Percentiles rank a stretch among this genome's conserved stretches.
Conservation (phyloP, 2,888 invertebrate species). For the Strigamia transsilvanica region DNA sequence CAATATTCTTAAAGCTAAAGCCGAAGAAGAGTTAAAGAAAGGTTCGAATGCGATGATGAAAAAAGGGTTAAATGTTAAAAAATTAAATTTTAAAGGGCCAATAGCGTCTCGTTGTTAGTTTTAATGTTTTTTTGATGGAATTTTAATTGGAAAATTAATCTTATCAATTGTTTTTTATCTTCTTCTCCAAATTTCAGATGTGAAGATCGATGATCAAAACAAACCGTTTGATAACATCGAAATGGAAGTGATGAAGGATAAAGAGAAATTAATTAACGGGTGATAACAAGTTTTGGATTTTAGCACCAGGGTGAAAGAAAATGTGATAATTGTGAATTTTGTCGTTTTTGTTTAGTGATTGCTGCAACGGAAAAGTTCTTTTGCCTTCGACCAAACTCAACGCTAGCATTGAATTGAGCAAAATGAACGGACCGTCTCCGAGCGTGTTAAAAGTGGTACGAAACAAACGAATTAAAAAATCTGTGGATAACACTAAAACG, state of each 20-base stretch:
- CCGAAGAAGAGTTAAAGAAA: conserved; percentile 72
- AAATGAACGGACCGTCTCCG: background rate
- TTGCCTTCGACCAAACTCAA: background rate
- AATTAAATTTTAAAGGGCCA: background rate
- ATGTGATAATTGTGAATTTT: background rate
- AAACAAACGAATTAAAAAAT: background rate
- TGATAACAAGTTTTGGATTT: conserved; percentile 6
- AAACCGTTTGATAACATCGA: conserved; percentile 53
- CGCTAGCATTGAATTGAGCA: background rate
- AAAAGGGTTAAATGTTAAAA: too few relatives aligned
- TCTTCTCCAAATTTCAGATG: conserved; percentile 49
- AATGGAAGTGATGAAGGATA: conserved; percentile 35
- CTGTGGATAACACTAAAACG: background rate
- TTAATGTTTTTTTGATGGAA: too few relatives aligned
- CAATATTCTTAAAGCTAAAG: conserved; percentile 87
- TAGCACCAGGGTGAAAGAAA: background rate
- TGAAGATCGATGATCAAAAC: conserved; percentile 52
- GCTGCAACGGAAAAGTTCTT: background rate
- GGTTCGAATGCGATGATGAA: conserved; percentile 51
- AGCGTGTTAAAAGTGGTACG: background rate
- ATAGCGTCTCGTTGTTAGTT: too few relatives aligned
- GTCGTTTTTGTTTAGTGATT: background rate
- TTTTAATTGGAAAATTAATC: too few relatives aligned
- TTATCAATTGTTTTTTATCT: background rate
- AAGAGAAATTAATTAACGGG: conserved; percentile 55